These are phyloP conservation scores for Amitus sp. DNA, from an alignment of 2,888 invertebrate species.

Conservation along the genomic window DNA sequence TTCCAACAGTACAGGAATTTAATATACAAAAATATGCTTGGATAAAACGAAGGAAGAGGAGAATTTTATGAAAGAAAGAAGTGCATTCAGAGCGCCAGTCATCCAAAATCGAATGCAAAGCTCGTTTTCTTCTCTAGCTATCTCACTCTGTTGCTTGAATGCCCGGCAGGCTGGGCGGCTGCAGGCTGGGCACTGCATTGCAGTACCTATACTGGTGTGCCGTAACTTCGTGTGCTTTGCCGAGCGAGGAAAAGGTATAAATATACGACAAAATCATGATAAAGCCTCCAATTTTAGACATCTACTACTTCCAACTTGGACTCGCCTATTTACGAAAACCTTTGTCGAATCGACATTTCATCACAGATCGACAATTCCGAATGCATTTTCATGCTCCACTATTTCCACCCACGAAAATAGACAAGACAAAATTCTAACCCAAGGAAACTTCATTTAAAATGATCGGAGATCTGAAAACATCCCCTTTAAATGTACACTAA, in stretches of 20 bases:
- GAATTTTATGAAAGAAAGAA: constrained; percentile 14
- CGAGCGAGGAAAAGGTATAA: constrained; percentile 22
- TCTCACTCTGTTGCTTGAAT: constrained; percentile 49
- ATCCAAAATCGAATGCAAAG: constrained; percentile 19
- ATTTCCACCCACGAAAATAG: too few species aligned
- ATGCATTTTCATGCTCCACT: too few species aligned
- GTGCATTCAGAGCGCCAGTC: constrained; percentile 11
- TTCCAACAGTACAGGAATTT: not conserved
- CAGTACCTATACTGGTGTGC: constrained; percentile 48
- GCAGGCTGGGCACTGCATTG: constrained; percentile 57
- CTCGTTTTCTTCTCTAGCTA: constrained; percentile 27
- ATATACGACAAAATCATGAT: constrained; percentile 15
- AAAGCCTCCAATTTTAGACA: constrained; percentile 17
- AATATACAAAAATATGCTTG: not conserved
- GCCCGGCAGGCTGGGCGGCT: constrained; percentile 53
- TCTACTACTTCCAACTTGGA: constrained; percentile 11
- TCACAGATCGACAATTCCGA: too few species aligned
- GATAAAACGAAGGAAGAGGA: not conserved
- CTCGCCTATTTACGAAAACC: not conserved
- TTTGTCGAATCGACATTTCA: too few species aligned
- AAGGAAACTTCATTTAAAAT: too few species aligned
- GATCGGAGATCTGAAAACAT: too few species aligned
- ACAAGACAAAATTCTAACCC: too few species aligned
- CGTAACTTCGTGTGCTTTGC: constrained; percentile 30
- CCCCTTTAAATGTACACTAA: too few species aligned